These are phyloP conservation scores for Lasioglossum lativentre DNA, from an alignment of 2,888 invertebrate genomes.

Conservation along the genomic window DNA sequence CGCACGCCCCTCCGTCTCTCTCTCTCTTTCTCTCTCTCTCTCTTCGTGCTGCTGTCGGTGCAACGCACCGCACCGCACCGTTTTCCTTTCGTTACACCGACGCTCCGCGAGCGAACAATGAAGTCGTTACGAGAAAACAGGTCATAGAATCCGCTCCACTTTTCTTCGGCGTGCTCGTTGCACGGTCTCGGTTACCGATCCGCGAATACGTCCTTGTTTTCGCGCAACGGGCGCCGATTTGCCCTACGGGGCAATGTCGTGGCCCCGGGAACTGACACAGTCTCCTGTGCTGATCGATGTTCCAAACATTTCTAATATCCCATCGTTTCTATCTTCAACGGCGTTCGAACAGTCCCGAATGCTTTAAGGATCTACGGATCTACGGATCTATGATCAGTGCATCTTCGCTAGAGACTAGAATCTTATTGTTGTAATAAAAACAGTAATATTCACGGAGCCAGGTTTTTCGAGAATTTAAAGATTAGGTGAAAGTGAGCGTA, in stretches of 20 bases:
- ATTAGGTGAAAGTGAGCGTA: no score
- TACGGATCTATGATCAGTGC: not conserved
- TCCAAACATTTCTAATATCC: not conserved
- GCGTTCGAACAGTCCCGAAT: no score
- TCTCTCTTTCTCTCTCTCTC: not conserved
- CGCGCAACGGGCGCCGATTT: not conserved
- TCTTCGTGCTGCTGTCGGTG: constrained; percentile 34
- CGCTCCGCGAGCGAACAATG: constrained; percentile 32
- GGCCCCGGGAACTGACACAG: not conserved
- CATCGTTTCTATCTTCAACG: not conserved
- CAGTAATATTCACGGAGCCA: no score
- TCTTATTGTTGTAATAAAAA: no score
- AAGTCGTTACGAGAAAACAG: constrained; percentile 60
- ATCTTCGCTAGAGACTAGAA: not conserved
- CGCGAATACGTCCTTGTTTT: not conserved
- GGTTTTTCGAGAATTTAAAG: no score
- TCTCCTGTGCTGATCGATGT: not conserved
- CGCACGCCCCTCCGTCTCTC: not conserved
- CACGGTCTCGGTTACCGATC: constrained; percentile 1
- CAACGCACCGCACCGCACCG: constrained; percentile 55
- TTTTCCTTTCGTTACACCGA: constrained; percentile 50
- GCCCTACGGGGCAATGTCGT: not conserved
- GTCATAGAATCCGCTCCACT: constrained; percentile 57
- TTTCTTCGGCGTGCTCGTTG: constrained; percentile 23
- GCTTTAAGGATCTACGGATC: no score